Conservation (phyloP, 2,888 invertebrate species). For the Dynastes tityus region DNA sequence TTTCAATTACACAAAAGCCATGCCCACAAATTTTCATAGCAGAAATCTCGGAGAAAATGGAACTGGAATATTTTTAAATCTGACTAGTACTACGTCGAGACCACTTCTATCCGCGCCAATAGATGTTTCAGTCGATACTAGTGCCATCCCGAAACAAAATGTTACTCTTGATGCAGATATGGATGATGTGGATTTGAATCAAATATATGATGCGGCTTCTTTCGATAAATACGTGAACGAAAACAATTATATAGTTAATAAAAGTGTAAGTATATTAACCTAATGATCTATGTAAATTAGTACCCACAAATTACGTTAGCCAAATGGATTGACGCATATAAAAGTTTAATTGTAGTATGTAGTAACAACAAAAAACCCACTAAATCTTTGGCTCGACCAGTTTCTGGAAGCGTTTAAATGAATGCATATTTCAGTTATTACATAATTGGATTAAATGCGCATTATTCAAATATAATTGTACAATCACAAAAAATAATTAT, state of each 20-base stretch:
- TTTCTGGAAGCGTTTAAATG: too few relatives aligned
- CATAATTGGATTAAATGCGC: too few relatives aligned
- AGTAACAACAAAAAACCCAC: too few relatives aligned
- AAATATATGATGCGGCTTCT: slow-evolving; percentile 24
- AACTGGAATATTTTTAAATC: slow-evolving; percentile 65
- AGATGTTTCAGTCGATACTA: slow-evolving; percentile 19
- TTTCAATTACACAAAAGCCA: slow-evolving; percentile 25
- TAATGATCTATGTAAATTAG: too few relatives aligned
- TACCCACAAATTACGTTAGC: too few relatives aligned
- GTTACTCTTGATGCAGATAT: slow-evolving; percentile 25
- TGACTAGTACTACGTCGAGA: not conserved
- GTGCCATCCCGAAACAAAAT: slow-evolving; percentile 34
- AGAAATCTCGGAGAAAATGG: slow-evolving; percentile 72
- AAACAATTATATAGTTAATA: slow-evolving; percentile 41
- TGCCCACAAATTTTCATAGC: slow-evolving; percentile 33
- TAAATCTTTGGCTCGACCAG: too few relatives aligned
- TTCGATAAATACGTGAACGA: slow-evolving; percentile 36
- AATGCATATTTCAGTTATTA: too few relatives aligned
- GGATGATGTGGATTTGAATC: slow-evolving; percentile 28
- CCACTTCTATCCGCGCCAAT: not conserved
- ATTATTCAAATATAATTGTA: too few relatives aligned
- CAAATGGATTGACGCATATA: too few relatives aligned
- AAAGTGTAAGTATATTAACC: slow-evolving; percentile 30
- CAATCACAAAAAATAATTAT: too few relatives aligned
- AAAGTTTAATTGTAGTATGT: too few relatives aligned